Evolutionary conservation across 2,888 invertebrate species (phyloP), one percentile per base, ranked within the genome.

Genomic region (Glaucopsyche alexis): DNA sequence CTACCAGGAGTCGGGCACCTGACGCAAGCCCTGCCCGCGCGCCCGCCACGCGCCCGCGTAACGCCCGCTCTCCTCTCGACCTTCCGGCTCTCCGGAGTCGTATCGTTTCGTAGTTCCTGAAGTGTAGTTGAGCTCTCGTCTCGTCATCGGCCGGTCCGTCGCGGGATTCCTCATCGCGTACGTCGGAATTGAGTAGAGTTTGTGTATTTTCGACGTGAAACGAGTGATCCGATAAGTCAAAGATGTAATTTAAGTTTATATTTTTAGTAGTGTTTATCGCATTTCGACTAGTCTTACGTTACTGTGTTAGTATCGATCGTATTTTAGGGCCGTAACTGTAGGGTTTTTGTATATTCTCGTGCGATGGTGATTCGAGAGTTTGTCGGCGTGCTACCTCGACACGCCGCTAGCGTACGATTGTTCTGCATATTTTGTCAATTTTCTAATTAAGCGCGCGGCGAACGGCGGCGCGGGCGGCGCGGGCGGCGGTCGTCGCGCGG

Each of bases 1-100:
- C 75, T 97, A 97, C 90, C 96, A 96, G 87, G 96, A 96, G 83
- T 90, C 93, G 75, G 88, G 84, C 85, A 90, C 93, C 85, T 93
- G 93, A 93, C 93, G 86, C 81, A 83, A 84, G 84, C 84, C 85
- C 19, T 77, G 79, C 81, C 80, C 80, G 72, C 77, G 50, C 72
- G 52, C 72, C 29, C 64, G 49, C 50, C 50, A 16, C 40, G 47
- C 65, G 65, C 49, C 72, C 40, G 16, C 71, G 16, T 40, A 50
- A 40, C 71, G 47, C 38, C 42, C 40, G 55, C 42, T n/a, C 11
- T n/a, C 42, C 66, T 40, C 66, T 19, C 47, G 47, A 38, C 67
- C 38, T n/a, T 42, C 40, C 71, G 38, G n/a, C 55, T 42, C 42
- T 38, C 45, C 77, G 77, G 79, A 78, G 77, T 81, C 74, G 74